A percentile compares a stretch with the other conserved stretches of the same genome.
phyloP scores from a whole-genome alignment of 1,140 invertebrate genomes.

The Drosophila biarmipes region DNA sequence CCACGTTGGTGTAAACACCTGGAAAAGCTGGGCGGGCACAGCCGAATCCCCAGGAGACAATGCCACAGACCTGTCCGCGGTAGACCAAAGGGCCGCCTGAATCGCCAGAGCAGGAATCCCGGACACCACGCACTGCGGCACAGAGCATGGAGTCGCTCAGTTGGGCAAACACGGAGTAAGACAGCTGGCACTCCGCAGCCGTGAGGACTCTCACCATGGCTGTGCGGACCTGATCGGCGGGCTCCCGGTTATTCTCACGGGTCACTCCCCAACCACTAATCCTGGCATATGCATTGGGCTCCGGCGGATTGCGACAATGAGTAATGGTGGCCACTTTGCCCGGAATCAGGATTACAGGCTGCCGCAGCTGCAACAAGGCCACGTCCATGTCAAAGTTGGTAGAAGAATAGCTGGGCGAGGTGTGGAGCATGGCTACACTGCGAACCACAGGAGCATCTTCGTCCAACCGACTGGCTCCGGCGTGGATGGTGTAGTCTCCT shows the following conservation, averaged over 20 bases:
- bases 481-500: constrained; percentile 57
- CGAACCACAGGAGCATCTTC: constrained; percentile 44
- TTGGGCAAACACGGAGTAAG: constrained; percentile 58
- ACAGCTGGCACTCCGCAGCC: constrained; percentile 47
- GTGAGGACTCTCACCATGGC: constrained; percentile 59
- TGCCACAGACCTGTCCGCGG: constrained; percentile 86
- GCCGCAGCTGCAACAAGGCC: constrained; percentile 52
- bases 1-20: constrained; percentile 92
- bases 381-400: constrained; percentile 78
- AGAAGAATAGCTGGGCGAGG: constrained; percentile 39
- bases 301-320: constrained; percentile 43
- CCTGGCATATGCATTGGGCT: constrained; percentile 54
- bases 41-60: constrained; percentile 86
- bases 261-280: constrained; percentile 77
- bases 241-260: constrained; percentile 43
- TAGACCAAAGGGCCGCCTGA: constrained; percentile 88
- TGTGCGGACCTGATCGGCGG: constrained; percentile 65
- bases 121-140: constrained; percentile 63
- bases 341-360: constrained; percentile 16
- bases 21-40: constrained; percentile 89
- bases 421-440: constrained; percentile 40
- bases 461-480: constrained; percentile 62
- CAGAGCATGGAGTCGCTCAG: constrained; percentile 76
- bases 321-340: constrained; percentile 56
- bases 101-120: constrained; percentile 87